These are phyloP conservation scores for Stenotaenia linearis DNA, from an alignment of 2,888 invertebrate species.

Conservation along the genomic window DNA sequence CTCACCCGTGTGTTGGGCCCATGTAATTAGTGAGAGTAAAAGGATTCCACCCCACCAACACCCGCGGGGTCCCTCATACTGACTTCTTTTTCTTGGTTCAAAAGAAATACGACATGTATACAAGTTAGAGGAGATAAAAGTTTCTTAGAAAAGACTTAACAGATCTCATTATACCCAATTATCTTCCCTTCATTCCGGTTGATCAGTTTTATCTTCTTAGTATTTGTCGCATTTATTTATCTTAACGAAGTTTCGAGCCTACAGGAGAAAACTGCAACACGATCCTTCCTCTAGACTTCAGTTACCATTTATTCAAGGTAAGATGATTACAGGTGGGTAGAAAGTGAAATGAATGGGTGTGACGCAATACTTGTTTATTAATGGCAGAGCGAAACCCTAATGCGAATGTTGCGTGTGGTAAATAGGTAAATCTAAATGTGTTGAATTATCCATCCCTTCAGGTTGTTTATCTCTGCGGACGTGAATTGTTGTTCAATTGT, in stretches of 20 bases:
- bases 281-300: neutral
- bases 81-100: neutral
- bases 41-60: neutral
- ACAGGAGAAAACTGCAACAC: neutral
- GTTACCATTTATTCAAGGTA: neutral
- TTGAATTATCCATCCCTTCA: neutral
- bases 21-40: slow-evolving; percentile 11
- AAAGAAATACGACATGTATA: neutral
- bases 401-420: slow-evolving; percentile 8
- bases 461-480: slow-evolving; percentile 2
- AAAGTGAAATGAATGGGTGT: neutral
- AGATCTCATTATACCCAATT: neutral
- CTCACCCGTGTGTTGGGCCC: slow-evolving; percentile 1
- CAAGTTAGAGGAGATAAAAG: neutral
- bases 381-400: neutral
- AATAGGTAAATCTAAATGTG: neutral
- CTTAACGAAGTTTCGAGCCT: neutral
- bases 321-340: neutral
- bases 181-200: neutral
- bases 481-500: slow-evolving; percentile 10
- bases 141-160: neutral
- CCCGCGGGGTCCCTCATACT: slow-evolving; percentile 1
- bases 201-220: neutral
- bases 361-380: neutral
- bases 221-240: neutral